Conservation (phyloP, 2,888 invertebrate species). For the Stomorhina lunata region DNA sequence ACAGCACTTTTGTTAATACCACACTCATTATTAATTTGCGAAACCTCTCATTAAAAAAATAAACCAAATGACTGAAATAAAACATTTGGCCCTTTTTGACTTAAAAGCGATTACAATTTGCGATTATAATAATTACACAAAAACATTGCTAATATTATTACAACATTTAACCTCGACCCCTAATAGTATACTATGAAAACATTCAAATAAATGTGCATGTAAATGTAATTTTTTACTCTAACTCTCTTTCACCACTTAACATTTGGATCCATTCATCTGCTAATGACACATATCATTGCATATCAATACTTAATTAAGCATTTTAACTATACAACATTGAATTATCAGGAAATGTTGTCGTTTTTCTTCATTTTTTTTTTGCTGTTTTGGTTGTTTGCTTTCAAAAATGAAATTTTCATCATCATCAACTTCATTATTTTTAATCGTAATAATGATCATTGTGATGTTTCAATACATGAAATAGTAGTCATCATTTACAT, state of each 20-base stretch:
- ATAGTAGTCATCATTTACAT: slow-evolving; percentile 17
- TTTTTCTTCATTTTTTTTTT: background rate
- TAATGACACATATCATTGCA: slow-evolving; percentile 59
- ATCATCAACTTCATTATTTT: slow-evolving; percentile 35
- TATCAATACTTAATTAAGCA: slow-evolving; percentile 60
- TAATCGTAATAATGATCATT: background rate
- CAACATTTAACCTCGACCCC: slow-evolving; percentile 40
- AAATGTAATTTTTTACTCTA: background rate
- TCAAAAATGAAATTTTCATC: slow-evolving; percentile 30
- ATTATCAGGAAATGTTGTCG: slow-evolving; percentile 5
- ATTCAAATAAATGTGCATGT: background rate
- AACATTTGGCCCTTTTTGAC: background rate
- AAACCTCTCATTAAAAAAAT: background rate
- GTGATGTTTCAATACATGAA: background rate
- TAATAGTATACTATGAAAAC: slow-evolving; percentile 31
- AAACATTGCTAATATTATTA: slow-evolving; percentile 31
- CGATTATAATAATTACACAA: slow-evolving; percentile 11
- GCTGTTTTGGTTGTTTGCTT: too few species aligned
- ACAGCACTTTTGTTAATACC: too few species aligned
- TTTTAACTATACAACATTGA: slow-evolving; percentile 40
- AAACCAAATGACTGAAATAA: background rate
- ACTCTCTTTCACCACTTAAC: background rate
- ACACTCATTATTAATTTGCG: background rate
- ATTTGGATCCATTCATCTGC: slow-evolving; percentile 13
- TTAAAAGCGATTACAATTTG: slow-evolving; percentile 4